Evolutionary conservation across 2,888 invertebrate species (phyloP).

Genomic region (Iphiclides podalirius): DNA sequence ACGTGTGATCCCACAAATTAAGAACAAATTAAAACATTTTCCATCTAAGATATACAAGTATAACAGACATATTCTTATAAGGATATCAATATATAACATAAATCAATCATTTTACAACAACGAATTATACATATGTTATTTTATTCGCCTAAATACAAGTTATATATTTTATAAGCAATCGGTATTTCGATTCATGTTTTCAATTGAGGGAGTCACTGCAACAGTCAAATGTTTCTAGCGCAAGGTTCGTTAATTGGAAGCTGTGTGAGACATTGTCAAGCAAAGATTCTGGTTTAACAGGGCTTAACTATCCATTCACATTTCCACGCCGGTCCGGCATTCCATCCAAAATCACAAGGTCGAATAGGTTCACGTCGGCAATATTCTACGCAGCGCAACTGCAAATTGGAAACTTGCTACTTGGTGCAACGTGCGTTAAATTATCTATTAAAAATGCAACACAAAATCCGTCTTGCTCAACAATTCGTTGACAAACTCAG

Average conservation of each 20-base stretch:
- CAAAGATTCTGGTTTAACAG: slow-evolving; percentile 18
- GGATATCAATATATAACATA: no score
- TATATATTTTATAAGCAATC: no score
- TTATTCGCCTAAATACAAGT: no score
- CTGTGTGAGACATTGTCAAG: slow-evolving; percentile 15
- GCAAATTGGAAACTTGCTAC: neutral
- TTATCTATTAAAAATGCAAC: slow-evolving; percentile 10
- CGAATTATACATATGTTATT: no score
- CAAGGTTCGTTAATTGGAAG: slow-evolving; percentile 14
- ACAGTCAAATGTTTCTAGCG: slow-evolving; percentile 12
- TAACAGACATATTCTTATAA: no score
- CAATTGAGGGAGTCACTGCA: slow-evolving; percentile 4
- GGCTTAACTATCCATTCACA: slow-evolving; percentile 33
- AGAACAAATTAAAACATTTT: no score
- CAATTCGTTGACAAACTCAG: slow-evolving; percentile 63
- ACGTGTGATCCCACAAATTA: no score
- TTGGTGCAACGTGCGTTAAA: slow-evolving; percentile 9
- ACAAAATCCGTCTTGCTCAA: slow-evolving; percentile 23
- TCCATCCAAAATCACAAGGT: slow-evolving; percentile 37
- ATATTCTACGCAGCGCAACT: neutral
- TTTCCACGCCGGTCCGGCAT: slow-evolving; percentile 34
- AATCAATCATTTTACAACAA: no score
- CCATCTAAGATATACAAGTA: no score
- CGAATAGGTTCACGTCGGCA: slow-evolving; percentile 32
- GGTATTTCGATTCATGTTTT: no score